Percentiles rank a stretch among this genome's conserved stretches.
Evolutionary conservation across 2,113 vertebrate species (phyloP).

Genomic region (Ornithorhynchus anatinus): DNA sequence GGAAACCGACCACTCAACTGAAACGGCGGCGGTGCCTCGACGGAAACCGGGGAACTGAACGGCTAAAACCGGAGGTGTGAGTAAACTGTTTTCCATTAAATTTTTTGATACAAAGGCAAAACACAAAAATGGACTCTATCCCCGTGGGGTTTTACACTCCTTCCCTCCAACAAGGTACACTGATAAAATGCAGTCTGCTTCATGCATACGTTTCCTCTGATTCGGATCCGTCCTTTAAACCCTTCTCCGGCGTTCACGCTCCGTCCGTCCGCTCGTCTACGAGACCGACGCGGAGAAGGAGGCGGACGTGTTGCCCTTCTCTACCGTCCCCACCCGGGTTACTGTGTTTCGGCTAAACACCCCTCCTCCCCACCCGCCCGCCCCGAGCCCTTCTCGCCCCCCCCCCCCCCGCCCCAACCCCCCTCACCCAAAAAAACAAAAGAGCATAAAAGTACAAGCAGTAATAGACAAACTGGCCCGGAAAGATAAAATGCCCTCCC

Average conservation of each 20-base stretch:
- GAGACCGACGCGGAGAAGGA: slow-evolving; percentile 60
- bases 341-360: background rate
- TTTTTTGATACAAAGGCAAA: slow-evolving; percentile 66
- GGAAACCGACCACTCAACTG: no score
- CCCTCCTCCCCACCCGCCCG: background rate
- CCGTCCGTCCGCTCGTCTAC: slow-evolving; percentile 60
- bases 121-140: slow-evolving; percentile 67
- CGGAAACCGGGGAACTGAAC: slow-evolving; percentile 66
- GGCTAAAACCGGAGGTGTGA: slow-evolving; percentile 65
- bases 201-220: slow-evolving; percentile 69
- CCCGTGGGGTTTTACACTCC: slow-evolving; percentile 70
- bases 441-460: slow-evolving; percentile 63
- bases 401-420: background rate
- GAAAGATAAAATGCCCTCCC: slow-evolving; percentile 76
- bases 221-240: slow-evolving; percentile 44
- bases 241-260: slow-evolving; percentile 55
- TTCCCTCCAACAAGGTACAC: slow-evolving; percentile 69
- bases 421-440: slow-evolving; percentile 44
- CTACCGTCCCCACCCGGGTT: background rate
- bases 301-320: slow-evolving; percentile 16
- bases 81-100: slow-evolving; percentile 60
- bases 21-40: slow-evolving; percentile 49
- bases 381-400: slow-evolving; percentile 12
- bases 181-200: slow-evolving; percentile 67
- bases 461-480: slow-evolving; percentile 71